These are phyloP conservation scores for Psephotus haematonotus DNA, from an alignment of 2,113 vertebrate species.

Conservation along the genomic window DNA sequence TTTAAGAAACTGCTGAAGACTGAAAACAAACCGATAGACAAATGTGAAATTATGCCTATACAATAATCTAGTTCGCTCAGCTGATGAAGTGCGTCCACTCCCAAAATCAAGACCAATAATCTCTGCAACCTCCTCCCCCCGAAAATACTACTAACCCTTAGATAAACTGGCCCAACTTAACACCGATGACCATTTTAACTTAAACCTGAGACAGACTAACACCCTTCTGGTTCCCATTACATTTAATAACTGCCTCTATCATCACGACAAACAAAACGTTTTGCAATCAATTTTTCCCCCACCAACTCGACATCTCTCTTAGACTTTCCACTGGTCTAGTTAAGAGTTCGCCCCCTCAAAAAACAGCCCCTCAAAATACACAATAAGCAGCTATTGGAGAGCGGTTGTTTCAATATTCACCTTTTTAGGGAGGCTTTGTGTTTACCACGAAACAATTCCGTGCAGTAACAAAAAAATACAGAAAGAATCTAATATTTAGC, in stretches of 20 bases:
- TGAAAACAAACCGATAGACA: not conserved
- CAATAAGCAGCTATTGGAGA: not conserved
- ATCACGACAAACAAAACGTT: conserved; percentile 32
- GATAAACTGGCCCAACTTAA: conserved; percentile 72
- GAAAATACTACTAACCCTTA: conserved; percentile 64
- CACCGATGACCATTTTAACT: conserved; percentile 72
- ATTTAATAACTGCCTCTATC: conserved; percentile 35
- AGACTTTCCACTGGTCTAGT: not conserved
- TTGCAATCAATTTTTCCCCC: not conserved
- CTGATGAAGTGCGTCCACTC: conserved; percentile 9
- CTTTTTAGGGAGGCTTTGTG: not conserved
- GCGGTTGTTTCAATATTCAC: conserved; percentile 3
- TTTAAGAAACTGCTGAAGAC: not conserved
- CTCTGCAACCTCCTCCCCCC: conserved; percentile 9
- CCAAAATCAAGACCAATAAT: conserved; percentile 45
- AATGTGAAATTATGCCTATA: conserved; percentile 21
- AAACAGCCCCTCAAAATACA: conserved; percentile 37
- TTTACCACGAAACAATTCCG: not conserved
- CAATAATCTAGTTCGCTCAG: conserved; percentile 19
- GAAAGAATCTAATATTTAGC: not conserved
- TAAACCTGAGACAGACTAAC: conserved; percentile 36
- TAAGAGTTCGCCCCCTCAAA: conserved; percentile 22
- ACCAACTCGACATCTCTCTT: not conserved
- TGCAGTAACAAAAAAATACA: conserved; percentile 34
- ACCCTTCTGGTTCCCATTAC: conserved; percentile 4